Evolutionary conservation across 2,113 vertebrate genomes (phyloP).

Genomic region (Ramphastos sulfuratus): DNA sequence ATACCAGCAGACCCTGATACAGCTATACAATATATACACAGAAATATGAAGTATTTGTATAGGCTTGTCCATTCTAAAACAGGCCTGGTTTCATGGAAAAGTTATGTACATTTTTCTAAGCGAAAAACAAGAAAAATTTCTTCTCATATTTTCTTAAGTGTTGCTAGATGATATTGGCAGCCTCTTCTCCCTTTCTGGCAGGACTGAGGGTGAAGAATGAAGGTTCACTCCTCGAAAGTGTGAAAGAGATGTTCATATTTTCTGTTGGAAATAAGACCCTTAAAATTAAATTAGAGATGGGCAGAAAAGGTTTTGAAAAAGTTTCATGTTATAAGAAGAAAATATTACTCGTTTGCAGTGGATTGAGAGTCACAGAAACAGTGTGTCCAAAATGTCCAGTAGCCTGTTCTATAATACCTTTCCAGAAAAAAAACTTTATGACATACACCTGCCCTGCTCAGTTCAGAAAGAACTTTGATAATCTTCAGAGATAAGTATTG

Average conservation of each 20-base stretch:
- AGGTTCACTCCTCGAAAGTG: slow-evolving; percentile 58
- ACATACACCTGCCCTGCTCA: background rate
- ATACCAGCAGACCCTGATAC: background rate
- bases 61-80: background rate
- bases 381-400: background rate
- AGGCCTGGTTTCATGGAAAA: background rate
- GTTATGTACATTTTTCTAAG: slow-evolving; percentile 26
- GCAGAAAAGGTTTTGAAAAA: background rate
- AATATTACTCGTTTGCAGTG: background rate
- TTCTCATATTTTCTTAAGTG: slow-evolving; percentile 50
- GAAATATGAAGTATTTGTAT: background rate
- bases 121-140: slow-evolving; percentile 33
- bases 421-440: background rate
- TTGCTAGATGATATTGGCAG: slow-evolving; percentile 60
- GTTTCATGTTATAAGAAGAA: background rate
- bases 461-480: background rate
- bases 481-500: background rate
- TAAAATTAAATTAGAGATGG: slow-evolving; percentile 39
- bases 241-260: slow-evolving; percentile 58
- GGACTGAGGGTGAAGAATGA: slow-evolving; percentile 54
- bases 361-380: background rate
- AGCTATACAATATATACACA: background rate
- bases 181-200: slow-evolving; percentile 53
- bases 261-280: slow-evolving; percentile 45
- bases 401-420: background rate